Percentiles rank a stretch among this genome's conserved stretches.
phyloP scores from a whole-genome alignment of 2,113 vertebrate species.

The Pandion haliaetus region DNA sequence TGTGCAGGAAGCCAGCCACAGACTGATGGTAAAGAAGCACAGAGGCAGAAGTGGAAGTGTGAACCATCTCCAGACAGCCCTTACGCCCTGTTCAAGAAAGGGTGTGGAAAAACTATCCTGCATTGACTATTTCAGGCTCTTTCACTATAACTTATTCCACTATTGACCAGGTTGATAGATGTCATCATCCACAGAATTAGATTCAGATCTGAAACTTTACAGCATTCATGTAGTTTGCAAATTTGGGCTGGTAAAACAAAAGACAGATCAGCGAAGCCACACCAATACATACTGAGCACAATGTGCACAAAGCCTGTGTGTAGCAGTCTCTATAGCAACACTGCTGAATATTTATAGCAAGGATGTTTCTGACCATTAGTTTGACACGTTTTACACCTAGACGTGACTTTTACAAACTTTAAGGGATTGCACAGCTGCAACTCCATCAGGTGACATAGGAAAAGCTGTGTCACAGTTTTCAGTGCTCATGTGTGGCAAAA shows the following conservation, averaged over 20 bases:
- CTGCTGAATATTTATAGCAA: neutral
- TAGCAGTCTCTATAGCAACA: neutral
- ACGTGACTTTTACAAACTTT: neutral
- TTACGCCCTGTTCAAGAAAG: neutral
- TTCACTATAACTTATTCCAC: neutral
- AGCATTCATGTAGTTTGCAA: neutral
- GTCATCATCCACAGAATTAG: neutral
- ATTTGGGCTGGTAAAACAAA: neutral
- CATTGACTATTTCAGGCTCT: neutral
- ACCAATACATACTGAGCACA: neutral
- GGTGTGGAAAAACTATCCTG: neutral
- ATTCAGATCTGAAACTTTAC: neutral
- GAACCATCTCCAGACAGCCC: neutral
- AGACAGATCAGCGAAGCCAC: neutral
- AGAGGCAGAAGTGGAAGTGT: neutral
- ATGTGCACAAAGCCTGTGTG: neutral
- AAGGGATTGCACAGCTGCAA: neutral
- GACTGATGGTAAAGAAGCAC: neutral
- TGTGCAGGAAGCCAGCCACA: neutral
- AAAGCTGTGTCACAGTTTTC: neutral
- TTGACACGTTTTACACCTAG: neutral
- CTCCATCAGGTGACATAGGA: neutral
- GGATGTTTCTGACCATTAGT: neutral
- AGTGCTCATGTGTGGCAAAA: neutral
- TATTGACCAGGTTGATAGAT: neutral